Percentiles rank a stretch among this genome's conserved stretches.
phyloP scores from a whole-genome alignment of 2,888 invertebrate species.

The Calliopum simillimum region DNA sequence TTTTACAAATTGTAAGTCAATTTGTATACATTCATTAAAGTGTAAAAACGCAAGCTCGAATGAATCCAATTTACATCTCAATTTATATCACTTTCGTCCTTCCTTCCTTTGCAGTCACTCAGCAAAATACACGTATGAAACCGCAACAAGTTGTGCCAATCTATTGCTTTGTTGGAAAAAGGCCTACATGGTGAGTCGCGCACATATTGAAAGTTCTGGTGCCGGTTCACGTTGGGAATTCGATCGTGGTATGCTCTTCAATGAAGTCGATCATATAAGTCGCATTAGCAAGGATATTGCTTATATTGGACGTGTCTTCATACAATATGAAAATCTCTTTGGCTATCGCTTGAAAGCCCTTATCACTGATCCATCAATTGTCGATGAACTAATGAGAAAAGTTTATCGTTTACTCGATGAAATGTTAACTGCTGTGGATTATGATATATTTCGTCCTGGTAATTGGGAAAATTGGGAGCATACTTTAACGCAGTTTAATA shows the following conservation, averaged over 20 bases:
- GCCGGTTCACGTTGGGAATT: constrained; percentile 94
- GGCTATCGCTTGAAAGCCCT: constrained; percentile 88
- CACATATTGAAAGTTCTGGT: constrained; percentile 87
- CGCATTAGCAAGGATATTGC: constrained; percentile 82
- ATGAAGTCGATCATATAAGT: constrained; percentile 86
- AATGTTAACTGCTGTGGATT: constrained; percentile 81
- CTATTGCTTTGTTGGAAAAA: constrained; percentile 68
- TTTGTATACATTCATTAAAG: background rate
- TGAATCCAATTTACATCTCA: constrained; percentile 10
- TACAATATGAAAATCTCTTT: constrained; percentile 91
- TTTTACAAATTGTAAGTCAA: constrained; percentile 12
- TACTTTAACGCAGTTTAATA: constrained; percentile 81
- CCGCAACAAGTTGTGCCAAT: constrained; percentile 64
- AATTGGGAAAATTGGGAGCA: constrained; percentile 90
- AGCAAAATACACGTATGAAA: constrained; percentile 60
- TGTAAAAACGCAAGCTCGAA: background rate
- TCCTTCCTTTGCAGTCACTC: constrained; percentile 51
- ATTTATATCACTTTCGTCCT: background rate
- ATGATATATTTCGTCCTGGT: constrained; percentile 83
- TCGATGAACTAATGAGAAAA: constrained; percentile 85
- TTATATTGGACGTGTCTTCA: constrained; percentile 82
- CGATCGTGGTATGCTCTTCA: constrained; percentile 83
- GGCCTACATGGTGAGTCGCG: constrained; percentile 80
- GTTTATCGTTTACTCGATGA: constrained; percentile 82
- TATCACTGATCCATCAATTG: constrained; percentile 86